Base-by-base conservation (phyloP, 2,113 vertebrate genomes). In the Synchiropus splendidus region DNA sequence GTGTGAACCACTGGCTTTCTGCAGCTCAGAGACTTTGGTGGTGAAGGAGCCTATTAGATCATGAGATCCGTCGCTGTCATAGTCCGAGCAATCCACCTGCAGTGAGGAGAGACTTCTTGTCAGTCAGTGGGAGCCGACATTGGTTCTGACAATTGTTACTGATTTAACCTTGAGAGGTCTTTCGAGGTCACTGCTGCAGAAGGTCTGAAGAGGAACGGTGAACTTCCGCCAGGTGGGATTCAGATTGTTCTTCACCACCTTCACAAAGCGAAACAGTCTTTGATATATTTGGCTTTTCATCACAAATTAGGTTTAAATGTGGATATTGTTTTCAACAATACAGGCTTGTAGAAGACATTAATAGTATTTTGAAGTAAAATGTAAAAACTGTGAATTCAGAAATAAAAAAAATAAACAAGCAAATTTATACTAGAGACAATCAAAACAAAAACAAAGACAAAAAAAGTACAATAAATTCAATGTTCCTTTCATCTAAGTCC, bases 191-290 rank as follows among this genome's bases (percentile, higher is more conserved):
- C 88, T 84, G 54, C 66, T 69, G 77, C 92, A 97, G 69, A 96
- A 91, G 0, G 87, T 90, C 64, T 96, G 90, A 53, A 97, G 72
- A 35, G 90, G 80, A 55, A 96, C 81, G 1, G 68, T 73, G 66
- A 95, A 92, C 60, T 84, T 88, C 54, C 79, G 92, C 91, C 93
- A 97, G 17, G 54, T 78, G 1, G 92, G 89, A 74, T 81, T 94
- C 69, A 96, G 83, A 61, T 91, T 94, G 81, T 93, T 97, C 83
- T 94, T 94, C 70, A 99, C 84, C 48, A 98, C 90, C 92, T 99
- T 21, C 12, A 57, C 12, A 42, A 17, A 52, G 9, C 54, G 17
- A 16, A 2, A 27, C 4, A 39, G n/a, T n/a, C n/a, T n/a, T n/a
- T n/a, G n/a, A n/a, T n/a, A n/a, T n/a, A 35, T n/a, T 31, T 10